A percentile compares a stretch with the other conserved stretches of the same genome.
These are phyloP conservation scores for Sebastes alutus DNA, from an alignment of 2,797 vertebrate species.

Conservation along the genomic window DNA sequence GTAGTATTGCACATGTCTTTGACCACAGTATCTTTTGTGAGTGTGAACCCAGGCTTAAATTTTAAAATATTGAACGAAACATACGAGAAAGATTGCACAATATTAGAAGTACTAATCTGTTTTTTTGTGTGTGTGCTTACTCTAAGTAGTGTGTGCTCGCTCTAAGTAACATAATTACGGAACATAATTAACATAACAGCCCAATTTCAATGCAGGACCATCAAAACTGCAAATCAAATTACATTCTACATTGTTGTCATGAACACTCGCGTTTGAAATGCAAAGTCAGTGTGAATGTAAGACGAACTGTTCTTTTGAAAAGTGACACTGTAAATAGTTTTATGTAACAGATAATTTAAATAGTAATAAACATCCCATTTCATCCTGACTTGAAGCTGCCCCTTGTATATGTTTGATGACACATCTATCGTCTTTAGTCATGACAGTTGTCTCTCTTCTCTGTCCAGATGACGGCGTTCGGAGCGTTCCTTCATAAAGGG, in stretches of 20 bases:
- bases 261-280: background rate
- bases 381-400: background rate
- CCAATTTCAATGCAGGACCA: background rate
- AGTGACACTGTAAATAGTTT: background rate
- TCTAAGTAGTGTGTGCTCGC: background rate
- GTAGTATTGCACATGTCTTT: background rate
- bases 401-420: background rate
- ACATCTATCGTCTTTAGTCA: background rate
- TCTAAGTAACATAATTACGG: background rate
- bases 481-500: slow-evolving; percentile 98
- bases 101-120: background rate
- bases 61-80: background rate
- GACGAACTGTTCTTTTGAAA: background rate
- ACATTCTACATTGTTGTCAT: background rate
- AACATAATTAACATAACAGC: background rate
- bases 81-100: background rate
- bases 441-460: slow-evolving; percentile 38
- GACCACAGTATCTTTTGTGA: background rate
- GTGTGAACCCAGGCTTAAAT: background rate
- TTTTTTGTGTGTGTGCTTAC: background rate
- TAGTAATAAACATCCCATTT: background rate
- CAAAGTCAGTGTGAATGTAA: background rate
- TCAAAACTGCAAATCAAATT: background rate
- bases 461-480: slow-evolving; percentile 95
- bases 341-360: background rate